Base-by-base conservation (phyloP, 2,797 vertebrate genomes). In the Acrocephalus scirpaceus region DNA sequence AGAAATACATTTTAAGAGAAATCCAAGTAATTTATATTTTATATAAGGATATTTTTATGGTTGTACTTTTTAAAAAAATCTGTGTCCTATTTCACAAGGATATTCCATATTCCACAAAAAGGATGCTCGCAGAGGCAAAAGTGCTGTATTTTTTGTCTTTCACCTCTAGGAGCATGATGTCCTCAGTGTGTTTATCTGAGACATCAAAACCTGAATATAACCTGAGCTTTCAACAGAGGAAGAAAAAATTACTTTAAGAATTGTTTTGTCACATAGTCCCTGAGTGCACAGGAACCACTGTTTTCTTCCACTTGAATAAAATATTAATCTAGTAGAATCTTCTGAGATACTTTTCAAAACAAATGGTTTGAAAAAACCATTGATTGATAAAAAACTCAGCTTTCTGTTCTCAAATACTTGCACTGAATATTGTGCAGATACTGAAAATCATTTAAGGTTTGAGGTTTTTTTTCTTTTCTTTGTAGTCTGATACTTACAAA, bases 261-360 rank as follows among this genome's bases (percentile, higher is more conserved):
- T 47, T 86, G 58, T 83, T 90, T 72, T 94, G 61, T 69, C 73
- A 88, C 34, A 44, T 13, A 66, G 54, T 67, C 22, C 54, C 32
- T 88, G 50, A 77, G 53, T 75, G 65, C 71, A 87, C 23, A 71
- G 34, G 38, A 94, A 67, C 26, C 34, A 88, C 36, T 87, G 21
- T 45, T 87, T 77, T 80, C 65, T 93, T 82, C 61, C 56, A 91
- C 75, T 83, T 82, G n/a, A 95, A 85, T 76, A 36, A 92, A 94
- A 79, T 91, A 87, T 62, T 90, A 78, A 81, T 51, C 42, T 81
- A 79, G 56, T 64, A 66, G 22, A 84, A 89, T 82, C n/a, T 89
- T 92, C 51, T 62, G 51, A 87, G 72, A 74, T 53, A 92, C 26
- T 91, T 95, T 85, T 92, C 69, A 87, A 93, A 94, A 75, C 66